These are phyloP conservation scores for Sibirionetta formosa DNA, from an alignment of 2,797 vertebrate genomes.

Conservation along the genomic window DNA sequence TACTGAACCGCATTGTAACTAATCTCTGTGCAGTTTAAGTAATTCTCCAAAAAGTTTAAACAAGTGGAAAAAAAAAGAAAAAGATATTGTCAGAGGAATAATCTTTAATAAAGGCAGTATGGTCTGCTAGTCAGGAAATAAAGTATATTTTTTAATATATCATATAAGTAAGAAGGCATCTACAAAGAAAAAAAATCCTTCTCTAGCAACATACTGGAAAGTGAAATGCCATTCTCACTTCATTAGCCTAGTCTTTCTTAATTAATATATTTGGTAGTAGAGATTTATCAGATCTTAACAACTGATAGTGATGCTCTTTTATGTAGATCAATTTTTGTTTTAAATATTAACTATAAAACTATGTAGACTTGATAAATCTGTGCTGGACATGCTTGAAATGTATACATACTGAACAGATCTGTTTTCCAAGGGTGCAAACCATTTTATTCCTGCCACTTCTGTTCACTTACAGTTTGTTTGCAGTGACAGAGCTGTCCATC, in stretches of 20 bases:
- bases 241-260: not conserved
- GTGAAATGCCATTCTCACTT: not conserved
- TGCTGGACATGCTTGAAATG: not conserved
- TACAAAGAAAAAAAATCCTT: not conserved
- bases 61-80: not conserved
- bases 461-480: not conserved
- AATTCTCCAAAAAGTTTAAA: conserved; percentile 20
- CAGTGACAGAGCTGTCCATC: not conserved
- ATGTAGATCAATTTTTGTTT: not conserved
- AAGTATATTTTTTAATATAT: not conserved
- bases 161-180: conserved; percentile 3
- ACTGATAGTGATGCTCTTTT: not conserved
- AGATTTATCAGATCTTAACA: not conserved
- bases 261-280: not conserved
- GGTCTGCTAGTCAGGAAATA: conserved; percentile 20
- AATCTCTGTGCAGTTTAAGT: conserved; percentile 18
- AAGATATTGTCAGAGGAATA: conserved; percentile 4
- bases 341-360: not conserved
- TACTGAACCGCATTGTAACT: not conserved
- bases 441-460: not conserved
- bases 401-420: not conserved
- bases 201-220: not conserved
- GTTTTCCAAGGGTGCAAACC: not conserved
- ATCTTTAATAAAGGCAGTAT: conserved; percentile 41
- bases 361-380: not conserved